Conservation (phyloP, 2,797 vertebrate genomes). For the Coendou prehensilis region DNA sequence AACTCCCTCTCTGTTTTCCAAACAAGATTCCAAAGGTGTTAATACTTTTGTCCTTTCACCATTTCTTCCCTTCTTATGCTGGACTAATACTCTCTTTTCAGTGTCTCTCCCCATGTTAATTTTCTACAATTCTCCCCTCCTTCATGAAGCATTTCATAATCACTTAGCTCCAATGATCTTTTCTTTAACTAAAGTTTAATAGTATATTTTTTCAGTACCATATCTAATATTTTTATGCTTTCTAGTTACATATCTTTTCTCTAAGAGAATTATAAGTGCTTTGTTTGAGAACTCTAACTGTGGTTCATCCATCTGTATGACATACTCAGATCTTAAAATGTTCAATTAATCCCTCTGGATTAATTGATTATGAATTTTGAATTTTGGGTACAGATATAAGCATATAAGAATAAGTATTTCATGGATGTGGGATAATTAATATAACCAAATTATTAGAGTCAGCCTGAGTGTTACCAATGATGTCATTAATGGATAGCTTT, state of each 20-base stretch:
- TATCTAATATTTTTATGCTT: neutral
- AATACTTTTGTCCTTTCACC: neutral
- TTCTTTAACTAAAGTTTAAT: neutral
- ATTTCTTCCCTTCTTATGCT: neutral
- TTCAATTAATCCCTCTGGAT: neutral
- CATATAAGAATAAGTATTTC: conserved; percentile 9
- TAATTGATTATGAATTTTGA: neutral
- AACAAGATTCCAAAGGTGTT: neutral
- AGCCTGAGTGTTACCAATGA: neutral
- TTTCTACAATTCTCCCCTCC: neutral
- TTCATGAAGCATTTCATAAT: neutral
- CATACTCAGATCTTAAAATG: neutral
- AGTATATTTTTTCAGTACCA: neutral
- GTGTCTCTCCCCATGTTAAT: neutral
- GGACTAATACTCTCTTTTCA: neutral
- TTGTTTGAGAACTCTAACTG: neutral
- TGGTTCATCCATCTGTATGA: neutral
- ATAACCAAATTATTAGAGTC: neutral
- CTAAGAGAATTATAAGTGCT: neutral
- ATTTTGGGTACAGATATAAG: neutral
- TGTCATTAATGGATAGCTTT: neutral
- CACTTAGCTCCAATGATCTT: neutral
- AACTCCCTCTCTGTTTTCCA: neutral
- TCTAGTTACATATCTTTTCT: conserved; percentile 25
- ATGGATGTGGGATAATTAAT: neutral